Evolutionary conservation across 1,140 invertebrate genomes (phyloP).

Genomic region (Anagrus nilaparvatae): DNA sequence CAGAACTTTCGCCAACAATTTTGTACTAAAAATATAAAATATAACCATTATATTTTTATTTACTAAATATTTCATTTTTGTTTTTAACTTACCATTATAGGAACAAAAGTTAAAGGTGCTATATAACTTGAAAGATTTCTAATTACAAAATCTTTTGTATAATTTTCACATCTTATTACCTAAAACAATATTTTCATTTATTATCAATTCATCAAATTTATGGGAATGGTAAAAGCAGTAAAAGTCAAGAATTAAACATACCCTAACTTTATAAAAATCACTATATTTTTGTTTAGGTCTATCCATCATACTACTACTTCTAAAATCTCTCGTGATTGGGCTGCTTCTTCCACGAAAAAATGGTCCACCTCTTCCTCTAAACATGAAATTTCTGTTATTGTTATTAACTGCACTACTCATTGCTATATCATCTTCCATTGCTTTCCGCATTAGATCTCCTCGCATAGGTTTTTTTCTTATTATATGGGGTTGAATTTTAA

Average conservation of each 20-base stretch:
- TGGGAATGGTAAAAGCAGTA: constrained; percentile 8
- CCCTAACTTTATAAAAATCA: constrained; percentile 47
- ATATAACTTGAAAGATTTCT: constrained; percentile 50
- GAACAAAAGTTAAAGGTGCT: constrained; percentile 53
- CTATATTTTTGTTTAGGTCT: constrained; percentile 19
- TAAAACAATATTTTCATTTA: constrained; percentile 28
- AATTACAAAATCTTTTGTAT: constrained; percentile 57
- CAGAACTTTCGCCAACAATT: constrained; percentile 42
- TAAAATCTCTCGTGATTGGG: constrained; percentile 19
- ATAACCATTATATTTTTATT: constrained; percentile 3
- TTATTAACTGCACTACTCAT: constrained; percentile 23
- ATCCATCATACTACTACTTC: constrained; percentile 9
- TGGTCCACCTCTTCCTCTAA: constrained; percentile 16
- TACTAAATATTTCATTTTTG: constrained; percentile 2
- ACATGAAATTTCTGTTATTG: constrained; percentile 20
- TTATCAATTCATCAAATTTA: constrained; percentile 4
- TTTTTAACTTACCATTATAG: constrained; percentile 42
- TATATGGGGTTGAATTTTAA: constrained; percentile 20
- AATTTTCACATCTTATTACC: constrained; percentile 64
- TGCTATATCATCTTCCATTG: constrained; percentile 26
- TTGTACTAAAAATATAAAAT: constrained; percentile 37
- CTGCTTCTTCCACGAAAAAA: constrained; percentile 23
- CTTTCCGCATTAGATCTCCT: constrained; percentile 10
- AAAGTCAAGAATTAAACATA: background rate
- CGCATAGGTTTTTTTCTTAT: background rate